Evolutionary conservation across 2,797 vertebrate genomes (phyloP), one percentile per base, ranked within the genome.

Genomic region (Sphenodon punctatus): DNA sequence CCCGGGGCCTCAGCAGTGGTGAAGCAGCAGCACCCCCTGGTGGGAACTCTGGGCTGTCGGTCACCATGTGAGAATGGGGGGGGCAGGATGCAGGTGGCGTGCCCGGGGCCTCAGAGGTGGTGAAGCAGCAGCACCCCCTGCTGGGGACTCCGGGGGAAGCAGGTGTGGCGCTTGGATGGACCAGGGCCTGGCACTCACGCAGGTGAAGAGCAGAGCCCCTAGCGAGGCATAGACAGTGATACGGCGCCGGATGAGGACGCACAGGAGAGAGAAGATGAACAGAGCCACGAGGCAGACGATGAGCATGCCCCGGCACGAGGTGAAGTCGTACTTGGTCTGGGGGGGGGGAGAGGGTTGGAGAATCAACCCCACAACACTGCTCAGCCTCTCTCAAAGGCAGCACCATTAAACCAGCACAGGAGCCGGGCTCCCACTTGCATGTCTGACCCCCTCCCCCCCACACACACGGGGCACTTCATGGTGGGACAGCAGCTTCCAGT

Each of bases 321-420:
- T 98, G 95, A 99, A 99, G 95, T 99, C 98, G 32, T 98, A 99
- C 88, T 98, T 98, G 80, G 96, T 98, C 98, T 99, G 93, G 1
- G 75, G 73, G 49, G 15, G 19, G 6, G 32, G 11, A 39, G 13
- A 15, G 34, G 3, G 14, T 59, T 43, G 14, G 23, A 25, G 32
- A 15, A 19, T 36, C 8, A 3, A 49, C 53, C 27, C n/a, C 9
- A 15, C 17, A 10, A n/a, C n/a, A n/a, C n/a, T n/a, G n/a, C n/a
- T n/a, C n/a, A n/a, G n/a, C n/a, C n/a, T n/a, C n/a, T n/a, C n/a
- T n/a, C n/a, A n/a, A n/a, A n/a, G n/a, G n/a, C n/a, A n/a, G n/a
- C n/a, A n/a, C n/a, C n/a, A n/a, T n/a, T n/a, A n/a, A n/a, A n/a
- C n/a, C n/a, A n/a, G n/a, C n/a, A n/a, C n/a, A 20, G 16, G n/a